phyloP scores from a whole-genome alignment of 2,113 vertebrate genomes.

The Eidolon helvum region DNA sequence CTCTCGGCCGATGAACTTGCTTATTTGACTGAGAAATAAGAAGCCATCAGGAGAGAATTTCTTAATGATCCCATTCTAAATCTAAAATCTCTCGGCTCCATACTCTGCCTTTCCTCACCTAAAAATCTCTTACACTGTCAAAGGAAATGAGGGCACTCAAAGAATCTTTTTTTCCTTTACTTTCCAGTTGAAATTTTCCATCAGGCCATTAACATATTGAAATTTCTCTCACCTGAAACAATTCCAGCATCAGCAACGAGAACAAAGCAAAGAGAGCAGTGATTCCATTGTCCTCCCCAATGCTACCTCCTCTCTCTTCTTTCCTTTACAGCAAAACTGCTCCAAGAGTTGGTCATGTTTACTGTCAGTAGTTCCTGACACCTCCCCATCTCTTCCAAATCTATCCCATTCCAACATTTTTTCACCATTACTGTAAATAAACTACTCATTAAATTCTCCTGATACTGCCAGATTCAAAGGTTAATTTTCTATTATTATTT shows the following conservation, averaged over 20 bases:
- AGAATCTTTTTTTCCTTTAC: not conserved
- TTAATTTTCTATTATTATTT: not conserved
- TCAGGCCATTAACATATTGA: not conserved
- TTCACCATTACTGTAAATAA: not conserved
- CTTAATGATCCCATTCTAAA: not conserved
- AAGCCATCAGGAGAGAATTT: constrained; percentile 18
- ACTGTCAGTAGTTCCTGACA: not conserved
- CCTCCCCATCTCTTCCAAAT: not conserved
- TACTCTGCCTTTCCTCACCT: not conserved
- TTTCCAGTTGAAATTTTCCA: not conserved
- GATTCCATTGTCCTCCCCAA: not conserved
- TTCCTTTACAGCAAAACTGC: not conserved
- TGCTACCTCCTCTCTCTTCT: not conserved
- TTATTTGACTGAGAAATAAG: constrained; percentile 32
- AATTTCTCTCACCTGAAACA: not conserved
- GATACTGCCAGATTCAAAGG: not conserved
- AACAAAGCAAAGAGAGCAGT: not conserved
- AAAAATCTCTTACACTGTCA: not conserved
- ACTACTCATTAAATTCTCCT: not conserved
- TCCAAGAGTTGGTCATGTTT: not conserved
- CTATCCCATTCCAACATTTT: not conserved
- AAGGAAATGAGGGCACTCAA: not conserved
- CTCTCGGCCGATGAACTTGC: not conserved
- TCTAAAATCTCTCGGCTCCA: not conserved
- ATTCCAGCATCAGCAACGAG: not conserved